Evolutionary conservation across 2,888 invertebrate species (phyloP), one percentile per base, ranked within the genome.

Genomic region (Drosophila paramelanica): DNA sequence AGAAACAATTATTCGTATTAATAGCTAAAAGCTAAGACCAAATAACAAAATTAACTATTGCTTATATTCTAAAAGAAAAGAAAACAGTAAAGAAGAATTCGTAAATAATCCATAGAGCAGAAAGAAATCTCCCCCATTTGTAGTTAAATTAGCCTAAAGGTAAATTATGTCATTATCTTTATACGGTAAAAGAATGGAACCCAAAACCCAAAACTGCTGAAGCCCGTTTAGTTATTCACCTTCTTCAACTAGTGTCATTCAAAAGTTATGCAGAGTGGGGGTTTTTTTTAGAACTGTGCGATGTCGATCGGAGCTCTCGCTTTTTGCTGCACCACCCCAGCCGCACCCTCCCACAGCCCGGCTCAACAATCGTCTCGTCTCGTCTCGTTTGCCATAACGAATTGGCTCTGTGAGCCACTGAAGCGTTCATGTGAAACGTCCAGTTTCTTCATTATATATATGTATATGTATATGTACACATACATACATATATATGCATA

Each of bases 381-480:
- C 67, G 61, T 76, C 65, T 76, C 72, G 76, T 72, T 76, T 73
- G 20, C 73, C 68, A 73, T 67, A 66, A 68, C 64, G 67, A 58
- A 70, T 73, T 80, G 73, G 68, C 70, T 56, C 70, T 73, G 64
- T 66, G 82, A 90, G 83, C 82, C 90, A 90, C 77, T 73, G 90
- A 81, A 88, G 90, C 90, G 89, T 90, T 90, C 90, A 90, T 89
- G 90, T 86, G 75, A 85, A 90, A 88, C 90, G 90, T 90, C 90
- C 90, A 89, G 90, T 90, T 90, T 77, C 82, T 87, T 73, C 79
- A 74, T 64, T 65, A 53, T 64, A 60, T 14, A 52, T n/a, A 60
- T 51, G 52, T 56, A 62, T 53, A 17, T 27, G 65, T 38, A 25
- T 14, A 49, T 60, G 36, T 45, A 60, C n/a, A 23, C 27, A 42